Conservation (phyloP, 2,113 vertebrate genomes). For the Heterotis niloticus region DNA sequence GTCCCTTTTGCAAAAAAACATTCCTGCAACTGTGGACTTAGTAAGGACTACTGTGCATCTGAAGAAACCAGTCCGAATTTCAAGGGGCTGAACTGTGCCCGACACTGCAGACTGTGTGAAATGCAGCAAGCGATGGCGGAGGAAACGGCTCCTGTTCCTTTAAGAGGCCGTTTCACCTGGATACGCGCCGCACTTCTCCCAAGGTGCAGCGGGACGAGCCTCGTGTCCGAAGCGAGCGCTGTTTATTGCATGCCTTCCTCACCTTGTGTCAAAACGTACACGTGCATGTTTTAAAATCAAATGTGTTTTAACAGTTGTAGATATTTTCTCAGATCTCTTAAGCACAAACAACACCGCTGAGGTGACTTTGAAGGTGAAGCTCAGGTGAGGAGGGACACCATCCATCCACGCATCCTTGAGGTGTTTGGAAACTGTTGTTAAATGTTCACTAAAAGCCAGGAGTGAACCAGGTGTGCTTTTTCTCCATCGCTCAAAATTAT, state of each 20-base stretch:
- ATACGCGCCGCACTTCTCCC: conserved; percentile 58
- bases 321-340: neutral
- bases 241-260: neutral
- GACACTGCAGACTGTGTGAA: no score
- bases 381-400: conserved; percentile 37
- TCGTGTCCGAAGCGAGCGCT: conserved; percentile 33
- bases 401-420: conserved; percentile 41
- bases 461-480: no score
- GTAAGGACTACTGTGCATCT: no score
- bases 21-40: no score
- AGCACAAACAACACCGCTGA: conserved; percentile 42
- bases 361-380: conserved; percentile 47
- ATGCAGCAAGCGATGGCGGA: conserved; percentile 44
- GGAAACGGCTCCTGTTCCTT: conserved; percentile 64
- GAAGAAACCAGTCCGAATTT: no score
- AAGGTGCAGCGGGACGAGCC: conserved; percentile 53
- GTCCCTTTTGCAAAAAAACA: no score
- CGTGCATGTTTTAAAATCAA: neutral
- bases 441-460: no score
- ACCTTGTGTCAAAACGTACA: neutral
- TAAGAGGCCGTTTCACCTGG: conserved; percentile 63
- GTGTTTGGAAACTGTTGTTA: conserved; percentile 33
- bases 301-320: neutral
- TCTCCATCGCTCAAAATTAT: no score
- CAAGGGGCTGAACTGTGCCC: no score